A percentile compares a stretch with the other conserved stretches of the same genome.
phyloP scores from a whole-genome alignment of 2,888 invertebrate species.

The Dimorphilus gyrociliatus region DNA sequence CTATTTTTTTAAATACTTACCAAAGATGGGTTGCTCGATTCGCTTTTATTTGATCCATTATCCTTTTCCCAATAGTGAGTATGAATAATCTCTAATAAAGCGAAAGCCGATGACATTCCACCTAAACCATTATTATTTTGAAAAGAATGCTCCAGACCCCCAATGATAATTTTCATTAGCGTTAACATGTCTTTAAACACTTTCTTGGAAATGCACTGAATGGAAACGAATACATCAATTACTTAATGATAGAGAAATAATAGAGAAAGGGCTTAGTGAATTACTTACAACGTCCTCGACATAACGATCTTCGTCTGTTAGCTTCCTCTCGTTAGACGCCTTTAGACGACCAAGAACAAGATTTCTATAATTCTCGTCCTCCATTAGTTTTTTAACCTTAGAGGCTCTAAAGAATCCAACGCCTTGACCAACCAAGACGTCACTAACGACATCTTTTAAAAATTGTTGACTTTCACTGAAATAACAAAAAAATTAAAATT shows the following conservation, averaged over 20 bases:
- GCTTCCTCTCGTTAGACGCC: constrained; percentile 73
- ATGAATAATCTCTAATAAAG: constrained; percentile 91
- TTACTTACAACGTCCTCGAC: constrained; percentile 83
- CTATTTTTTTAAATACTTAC: too few species aligned
- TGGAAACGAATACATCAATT: constrained; percentile 1
- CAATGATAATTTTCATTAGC: constrained; percentile 68
- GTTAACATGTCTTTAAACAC: constrained; percentile 94
- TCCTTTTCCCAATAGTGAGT: constrained; percentile 59
- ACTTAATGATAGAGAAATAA: neutral
- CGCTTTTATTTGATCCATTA: constrained; percentile 23
- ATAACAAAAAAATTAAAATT: constrained; percentile 2
- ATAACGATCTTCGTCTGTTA: constrained; percentile 63
- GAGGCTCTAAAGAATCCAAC: constrained; percentile 91
- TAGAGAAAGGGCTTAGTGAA: too few species aligned
- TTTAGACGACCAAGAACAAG: constrained; percentile 87
- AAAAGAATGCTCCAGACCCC: constrained; percentile 77
- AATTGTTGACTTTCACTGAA: constrained; percentile 72
- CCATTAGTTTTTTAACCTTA: constrained; percentile 83
- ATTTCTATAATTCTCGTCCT: constrained; percentile 93
- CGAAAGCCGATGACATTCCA: constrained; percentile 85
- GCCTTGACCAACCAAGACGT: constrained; percentile 74
- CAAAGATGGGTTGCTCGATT: constrained; percentile 27
- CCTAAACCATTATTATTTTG: constrained; percentile 83
- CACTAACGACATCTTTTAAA: constrained; percentile 69
- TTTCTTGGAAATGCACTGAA: constrained; percentile 51